A percentile compares a stretch with the other conserved stretches of the same genome.
Conservation (phyloP, 2,797 vertebrate species). For the Todus mexicanus region DNA sequence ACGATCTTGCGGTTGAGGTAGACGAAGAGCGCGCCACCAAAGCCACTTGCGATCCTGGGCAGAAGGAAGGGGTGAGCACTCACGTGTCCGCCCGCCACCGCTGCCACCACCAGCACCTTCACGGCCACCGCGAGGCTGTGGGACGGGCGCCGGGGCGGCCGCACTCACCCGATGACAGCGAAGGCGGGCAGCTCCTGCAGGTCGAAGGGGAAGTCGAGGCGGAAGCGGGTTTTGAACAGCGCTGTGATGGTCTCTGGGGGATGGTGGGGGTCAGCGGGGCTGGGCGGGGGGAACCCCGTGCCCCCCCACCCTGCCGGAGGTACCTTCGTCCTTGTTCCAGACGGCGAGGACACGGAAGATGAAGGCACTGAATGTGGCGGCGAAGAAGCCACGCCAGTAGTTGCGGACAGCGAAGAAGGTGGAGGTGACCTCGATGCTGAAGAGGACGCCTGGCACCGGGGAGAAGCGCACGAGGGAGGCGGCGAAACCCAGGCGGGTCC, state of each 20-base stretch:
- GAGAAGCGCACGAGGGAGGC: not conserved
- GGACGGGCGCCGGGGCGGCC: accelerated
- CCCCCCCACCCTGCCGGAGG: not conserved
- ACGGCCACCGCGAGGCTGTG: not conserved
- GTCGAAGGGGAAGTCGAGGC: conserved; percentile 95
- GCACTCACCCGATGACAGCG: conserved; percentile 90
- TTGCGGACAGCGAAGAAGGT: conserved; percentile 97
- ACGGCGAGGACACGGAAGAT: conserved; percentile 96
- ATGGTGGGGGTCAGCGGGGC: not conserved
- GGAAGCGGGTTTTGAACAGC: conserved; percentile 95
- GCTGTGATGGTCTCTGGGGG: conserved; percentile 93
- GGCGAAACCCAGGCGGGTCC: not conserved
- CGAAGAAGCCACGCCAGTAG: conserved; percentile 98
- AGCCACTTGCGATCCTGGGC: conserved; percentile 91
- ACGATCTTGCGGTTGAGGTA: conserved; percentile 96
- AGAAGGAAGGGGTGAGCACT: not conserved
- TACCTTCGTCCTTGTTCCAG: conserved; percentile 97
- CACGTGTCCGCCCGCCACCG: not conserved
- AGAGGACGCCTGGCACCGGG: conserved; percentile 84
- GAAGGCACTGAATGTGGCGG: conserved; percentile 97
- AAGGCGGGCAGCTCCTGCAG: conserved; percentile 96
- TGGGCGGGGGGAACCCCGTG: accelerated
- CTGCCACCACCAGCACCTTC: not conserved
- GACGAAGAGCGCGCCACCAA: conserved; percentile 91
- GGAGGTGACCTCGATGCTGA: conserved; percentile 97